Percentiles rank a stretch among this genome's conserved stretches.
These are phyloP conservation scores for Galeopsomyia nigrocyanea DNA, from an alignment of 2,888 invertebrate genomes.

Conservation along the genomic window DNA sequence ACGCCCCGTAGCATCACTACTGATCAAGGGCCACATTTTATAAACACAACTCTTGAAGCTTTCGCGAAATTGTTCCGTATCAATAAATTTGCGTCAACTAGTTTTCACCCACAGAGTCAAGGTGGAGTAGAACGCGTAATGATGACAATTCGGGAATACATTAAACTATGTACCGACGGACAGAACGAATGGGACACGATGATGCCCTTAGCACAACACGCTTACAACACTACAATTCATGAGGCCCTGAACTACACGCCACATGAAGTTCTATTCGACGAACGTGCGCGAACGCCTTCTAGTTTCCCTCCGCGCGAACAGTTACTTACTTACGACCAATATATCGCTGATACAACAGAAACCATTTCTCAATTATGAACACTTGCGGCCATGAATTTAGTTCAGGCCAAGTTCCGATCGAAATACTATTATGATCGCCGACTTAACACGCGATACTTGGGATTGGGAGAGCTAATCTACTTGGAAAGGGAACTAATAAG, in stretches of 20 bases:
- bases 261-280: slow-evolving; percentile 16
- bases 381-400: slow-evolving; percentile 9
- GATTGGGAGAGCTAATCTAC: background rate
- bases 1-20: background rate
- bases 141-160: background rate
- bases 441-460: background rate
- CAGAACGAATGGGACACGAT: background rate
- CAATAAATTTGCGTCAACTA: background rate
- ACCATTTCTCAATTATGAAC: background rate
- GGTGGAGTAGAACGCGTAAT: background rate
- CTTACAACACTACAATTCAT: slow-evolving; percentile 11
- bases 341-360: background rate
- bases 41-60: background rate
- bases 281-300: background rate
- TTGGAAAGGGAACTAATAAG: background rate
- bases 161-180: background rate
- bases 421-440: slow-evolving; percentile 7
- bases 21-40: background rate
- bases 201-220: background rate
- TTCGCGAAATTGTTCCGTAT: background rate
- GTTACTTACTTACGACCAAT: background rate
- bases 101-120: background rate
- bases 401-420: background rate
- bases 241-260: slow-evolving; percentile 1
- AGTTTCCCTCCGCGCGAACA: background rate